phyloP scores from a whole-genome alignment of 2,888 invertebrate genomes.

The Tenthredo scrophulariae region DNA sequence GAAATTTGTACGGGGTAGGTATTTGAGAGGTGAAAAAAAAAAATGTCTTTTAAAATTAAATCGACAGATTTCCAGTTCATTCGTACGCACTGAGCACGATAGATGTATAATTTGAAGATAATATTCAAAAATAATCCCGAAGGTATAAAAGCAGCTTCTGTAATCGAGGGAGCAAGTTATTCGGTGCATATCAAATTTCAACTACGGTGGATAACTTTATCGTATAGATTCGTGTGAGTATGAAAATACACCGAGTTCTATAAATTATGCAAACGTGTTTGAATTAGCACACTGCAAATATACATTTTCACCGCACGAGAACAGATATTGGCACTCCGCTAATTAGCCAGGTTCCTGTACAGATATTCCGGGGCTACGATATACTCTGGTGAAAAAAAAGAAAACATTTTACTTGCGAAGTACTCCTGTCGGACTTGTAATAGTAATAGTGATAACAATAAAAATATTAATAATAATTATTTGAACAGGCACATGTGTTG shows the following conservation, averaged over 20 bases:
- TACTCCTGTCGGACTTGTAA: not conserved
- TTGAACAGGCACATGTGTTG: not conserved
- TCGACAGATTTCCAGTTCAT: not conserved
- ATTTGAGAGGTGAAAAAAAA: not conserved
- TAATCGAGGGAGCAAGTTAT: conserved; percentile 7
- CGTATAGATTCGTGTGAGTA: not conserved
- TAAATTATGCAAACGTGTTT: not conserved
- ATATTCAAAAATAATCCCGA: not conserved
- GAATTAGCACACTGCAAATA: not conserved
- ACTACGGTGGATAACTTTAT: not conserved
- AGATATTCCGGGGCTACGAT: not conserved
- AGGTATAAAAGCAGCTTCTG: not conserved
- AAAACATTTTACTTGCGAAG: not conserved
- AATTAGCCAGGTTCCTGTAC: not conserved
- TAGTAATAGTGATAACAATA: not conserved
- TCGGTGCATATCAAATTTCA: conserved; percentile 15
- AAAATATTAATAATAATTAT: not conserved
- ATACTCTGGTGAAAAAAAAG: not conserved
- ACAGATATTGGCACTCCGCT: not conserved
- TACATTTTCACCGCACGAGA: not conserved
- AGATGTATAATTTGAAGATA: not conserved
- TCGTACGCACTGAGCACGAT: not conserved
- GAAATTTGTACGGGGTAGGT: not conserved
- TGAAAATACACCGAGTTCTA: not conserved
- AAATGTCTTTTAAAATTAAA: not conserved